Base-by-base conservation (phyloP, 1,140 invertebrate genomes). In the Hylyphantes graminicola region DNA sequence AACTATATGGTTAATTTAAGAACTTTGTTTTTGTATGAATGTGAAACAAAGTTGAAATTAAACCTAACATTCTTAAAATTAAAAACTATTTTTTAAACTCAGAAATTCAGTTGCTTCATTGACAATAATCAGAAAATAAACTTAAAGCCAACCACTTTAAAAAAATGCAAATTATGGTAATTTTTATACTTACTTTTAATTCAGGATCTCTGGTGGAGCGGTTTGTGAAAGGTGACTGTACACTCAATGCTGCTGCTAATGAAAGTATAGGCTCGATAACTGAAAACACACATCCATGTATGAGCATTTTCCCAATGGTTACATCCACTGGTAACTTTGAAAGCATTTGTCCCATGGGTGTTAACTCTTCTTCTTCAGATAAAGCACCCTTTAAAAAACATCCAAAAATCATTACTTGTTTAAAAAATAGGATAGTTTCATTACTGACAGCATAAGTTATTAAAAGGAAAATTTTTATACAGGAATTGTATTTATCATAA, bases 291-390 rank as follows among this genome's bases (percentile, higher is more conserved):
- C 82, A 85, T 11, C 87, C 86, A 59, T 87, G 64, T 65, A 88
- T 85, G 5, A 88, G 70, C 93, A 99, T 98, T 91, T 99, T 99
- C 2, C 97, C 98, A 86, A 99, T 93, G 0, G 94, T 93, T 68
- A 99, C 94, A 89, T 99, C 98, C 13, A 99, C 96, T 7, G 98
- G 98, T 17, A 99, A 89, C 88, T 94, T 93, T 15, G 97, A 93
- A 59, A 99, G 90, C 78, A 96, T 94, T 89, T 94, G 93, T 17
- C 98, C 98, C 79, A 99, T 92, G 0, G 93, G 92, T 7, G 98
- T 99, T n/a, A 99, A 90, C 86, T 93, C 93, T 89, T 97, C 95
- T 88, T 95, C 94, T 21, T 93, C 92, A 7, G 93, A 93, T 11
- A 99, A 88, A 0, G 97, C 97, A 65, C 93, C 94, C 93, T 96